These are phyloP conservation scores for Polydrusus pterygomalis DNA, from an alignment of 2,888 invertebrate genomes.

Conservation along the genomic window DNA sequence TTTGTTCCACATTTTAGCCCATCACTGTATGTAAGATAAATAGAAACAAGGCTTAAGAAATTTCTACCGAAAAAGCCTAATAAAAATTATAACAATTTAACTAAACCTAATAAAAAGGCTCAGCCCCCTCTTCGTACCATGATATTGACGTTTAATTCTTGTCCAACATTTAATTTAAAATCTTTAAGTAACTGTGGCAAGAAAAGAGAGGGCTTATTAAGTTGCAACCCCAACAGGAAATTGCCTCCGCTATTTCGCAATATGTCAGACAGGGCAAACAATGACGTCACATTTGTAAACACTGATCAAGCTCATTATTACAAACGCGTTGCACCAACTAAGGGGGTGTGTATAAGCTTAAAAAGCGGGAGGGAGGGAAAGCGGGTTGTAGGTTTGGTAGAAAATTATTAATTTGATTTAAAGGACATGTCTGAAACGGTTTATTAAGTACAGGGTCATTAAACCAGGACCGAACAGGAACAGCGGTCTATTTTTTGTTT, in stretches of 20 bases:
- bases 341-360: slow-evolving; percentile 13
- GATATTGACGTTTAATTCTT: background rate
- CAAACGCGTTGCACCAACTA: slow-evolving; percentile 48
- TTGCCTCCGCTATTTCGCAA: slow-evolving; percentile 72
- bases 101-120: too few species aligned
- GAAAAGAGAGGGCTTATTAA: slow-evolving; percentile 43
- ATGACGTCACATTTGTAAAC: slow-evolving; percentile 69
- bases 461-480: too few species aligned
- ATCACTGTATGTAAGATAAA: too few species aligned
- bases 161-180: slow-evolving; percentile 26
- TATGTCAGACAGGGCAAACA: slow-evolving; percentile 72
- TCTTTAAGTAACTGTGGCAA: slow-evolving; percentile 31
- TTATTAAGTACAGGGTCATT: background rate
- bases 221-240: slow-evolving; percentile 64
- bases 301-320: slow-evolving; percentile 67
- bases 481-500: too few species aligned
- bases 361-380: background rate
- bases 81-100: too few species aligned
- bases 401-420: slow-evolving; percentile 11
- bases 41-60: too few species aligned
- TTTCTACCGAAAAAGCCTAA: too few species aligned
- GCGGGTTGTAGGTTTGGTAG: slow-evolving; percentile 8
- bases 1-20: too few species aligned
- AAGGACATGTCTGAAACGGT: background rate
- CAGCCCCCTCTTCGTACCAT: too few species aligned